These are phyloP conservation scores for Falco rusticolus DNA, from an alignment of 2,797 vertebrate species.

Conservation along the genomic window DNA sequence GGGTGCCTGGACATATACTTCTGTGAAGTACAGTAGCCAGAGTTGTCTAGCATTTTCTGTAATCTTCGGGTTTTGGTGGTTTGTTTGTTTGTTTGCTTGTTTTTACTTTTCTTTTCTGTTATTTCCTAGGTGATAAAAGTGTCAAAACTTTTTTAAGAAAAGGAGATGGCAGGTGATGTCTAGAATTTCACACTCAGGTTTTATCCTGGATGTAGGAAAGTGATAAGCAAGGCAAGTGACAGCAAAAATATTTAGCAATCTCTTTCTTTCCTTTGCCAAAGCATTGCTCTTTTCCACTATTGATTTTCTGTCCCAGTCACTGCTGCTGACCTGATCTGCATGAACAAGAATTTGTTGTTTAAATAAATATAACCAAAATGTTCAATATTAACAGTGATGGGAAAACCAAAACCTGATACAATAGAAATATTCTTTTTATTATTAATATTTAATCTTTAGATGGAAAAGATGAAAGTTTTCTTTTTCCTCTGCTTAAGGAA, in stretches of 20 bases:
- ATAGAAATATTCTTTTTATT: background rate
- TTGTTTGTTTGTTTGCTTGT: background rate
- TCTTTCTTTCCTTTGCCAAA: background rate
- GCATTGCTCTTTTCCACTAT: background rate
- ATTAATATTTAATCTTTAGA: background rate
- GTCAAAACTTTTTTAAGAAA: background rate
- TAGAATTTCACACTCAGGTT: background rate
- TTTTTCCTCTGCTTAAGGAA: background rate
- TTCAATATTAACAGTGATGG: background rate
- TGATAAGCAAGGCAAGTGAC: background rate
- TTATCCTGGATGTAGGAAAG: background rate
- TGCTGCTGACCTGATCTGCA: background rate
- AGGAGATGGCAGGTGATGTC: background rate
- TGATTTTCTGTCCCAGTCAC: slow-evolving; percentile 14
- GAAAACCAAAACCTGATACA: background rate
- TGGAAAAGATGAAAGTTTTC: background rate
- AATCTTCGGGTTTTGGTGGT: background rate
- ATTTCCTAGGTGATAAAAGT: background rate
- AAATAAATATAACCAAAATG: background rate
- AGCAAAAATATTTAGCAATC: slow-evolving; percentile 10
- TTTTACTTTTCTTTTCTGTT: background rate
- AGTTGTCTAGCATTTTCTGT: background rate
- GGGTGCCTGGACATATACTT: background rate
- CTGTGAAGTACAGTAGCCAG: background rate
- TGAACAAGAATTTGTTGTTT: background rate